phyloP scores from a whole-genome alignment of 64 coral and sea anemone genomes.

The Platygyra sinensis region DNA sequence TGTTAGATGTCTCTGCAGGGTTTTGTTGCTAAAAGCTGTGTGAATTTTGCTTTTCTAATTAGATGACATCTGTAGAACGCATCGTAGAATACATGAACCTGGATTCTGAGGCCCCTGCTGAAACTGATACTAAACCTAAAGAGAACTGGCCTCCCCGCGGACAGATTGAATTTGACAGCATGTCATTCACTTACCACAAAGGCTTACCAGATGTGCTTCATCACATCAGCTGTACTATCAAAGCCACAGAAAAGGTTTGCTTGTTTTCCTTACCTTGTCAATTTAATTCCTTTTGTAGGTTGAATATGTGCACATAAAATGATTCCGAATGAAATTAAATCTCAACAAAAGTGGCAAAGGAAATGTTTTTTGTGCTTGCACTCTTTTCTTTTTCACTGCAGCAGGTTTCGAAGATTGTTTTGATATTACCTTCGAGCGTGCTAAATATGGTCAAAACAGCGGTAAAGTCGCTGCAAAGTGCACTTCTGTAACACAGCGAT shows the following conservation, averaged over 20 bases:
- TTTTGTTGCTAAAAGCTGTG: no score
- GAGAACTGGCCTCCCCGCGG: conserved; percentile 65
- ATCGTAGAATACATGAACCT: conserved; percentile 69
- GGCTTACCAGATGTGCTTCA: conserved; percentile 68
- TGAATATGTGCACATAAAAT: not conserved
- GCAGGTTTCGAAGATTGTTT: no score
- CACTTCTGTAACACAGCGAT: no score
- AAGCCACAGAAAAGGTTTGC: conserved; percentile 75
- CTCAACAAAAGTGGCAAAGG: no score
- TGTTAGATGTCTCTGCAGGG: no score
- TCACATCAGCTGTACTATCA: conserved; percentile 74
- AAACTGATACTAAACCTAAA: conserved; percentile 70
- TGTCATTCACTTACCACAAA: conserved; percentile 75
- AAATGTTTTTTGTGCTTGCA: no score
- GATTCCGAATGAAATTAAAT: not conserved
- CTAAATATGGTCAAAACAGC: no score
- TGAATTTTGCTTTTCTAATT: not conserved
- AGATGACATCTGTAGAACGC: conserved; percentile 90
- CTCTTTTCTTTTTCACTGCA: no score
- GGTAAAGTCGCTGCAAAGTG: no score
- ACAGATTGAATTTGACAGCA: conserved; percentile 66
- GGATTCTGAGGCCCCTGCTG: conserved; percentile 53
- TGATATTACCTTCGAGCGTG: no score
- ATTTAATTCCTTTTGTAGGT: not conserved
- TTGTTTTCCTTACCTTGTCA: not conserved